These are phyloP conservation scores for Leptoteleia sp. DNA, from an alignment of 1,140 invertebrate genomes.

Conservation along the genomic window DNA sequence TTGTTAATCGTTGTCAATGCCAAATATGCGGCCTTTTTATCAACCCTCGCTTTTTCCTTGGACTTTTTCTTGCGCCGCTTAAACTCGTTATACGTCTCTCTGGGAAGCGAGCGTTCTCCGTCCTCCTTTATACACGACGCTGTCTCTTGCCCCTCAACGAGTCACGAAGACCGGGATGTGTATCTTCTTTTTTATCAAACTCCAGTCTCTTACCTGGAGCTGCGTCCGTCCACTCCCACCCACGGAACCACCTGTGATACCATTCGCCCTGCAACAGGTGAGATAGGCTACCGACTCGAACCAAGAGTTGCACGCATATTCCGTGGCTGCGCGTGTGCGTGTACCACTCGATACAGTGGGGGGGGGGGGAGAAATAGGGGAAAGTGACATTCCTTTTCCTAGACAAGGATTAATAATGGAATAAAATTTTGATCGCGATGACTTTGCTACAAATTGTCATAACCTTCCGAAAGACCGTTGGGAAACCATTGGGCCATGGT, in stretches of 20 bases:
- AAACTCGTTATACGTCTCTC: conserved; percentile 43
- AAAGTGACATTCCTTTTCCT: no score
- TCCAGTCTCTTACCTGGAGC: conserved; percentile 72
- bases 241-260: conserved; percentile 76
- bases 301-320: conserved; percentile 36
- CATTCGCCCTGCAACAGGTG: conserved; percentile 71
- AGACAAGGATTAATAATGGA: no score
- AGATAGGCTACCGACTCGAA: conserved; percentile 61
- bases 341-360: conserved; percentile 3
- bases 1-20: conserved; percentile 22
- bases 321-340: no score
- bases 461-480: no score
- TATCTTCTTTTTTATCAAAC: conserved; percentile 78
- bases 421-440: no score
- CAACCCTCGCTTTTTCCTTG: conserved; percentile 10
- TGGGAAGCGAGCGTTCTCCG: conserved; percentile 32
- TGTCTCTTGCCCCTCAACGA: conserved; percentile 26
- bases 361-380: no score
- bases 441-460: no score
- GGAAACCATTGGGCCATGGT: no score
- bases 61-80: conserved; percentile 12
- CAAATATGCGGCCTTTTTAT: conserved; percentile 27
- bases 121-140: no score
- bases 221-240: conserved; percentile 77
- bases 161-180: conserved; percentile 57